phyloP scores from a whole-genome alignment of 2,113 vertebrate species.

The Garra rufa region DNA sequence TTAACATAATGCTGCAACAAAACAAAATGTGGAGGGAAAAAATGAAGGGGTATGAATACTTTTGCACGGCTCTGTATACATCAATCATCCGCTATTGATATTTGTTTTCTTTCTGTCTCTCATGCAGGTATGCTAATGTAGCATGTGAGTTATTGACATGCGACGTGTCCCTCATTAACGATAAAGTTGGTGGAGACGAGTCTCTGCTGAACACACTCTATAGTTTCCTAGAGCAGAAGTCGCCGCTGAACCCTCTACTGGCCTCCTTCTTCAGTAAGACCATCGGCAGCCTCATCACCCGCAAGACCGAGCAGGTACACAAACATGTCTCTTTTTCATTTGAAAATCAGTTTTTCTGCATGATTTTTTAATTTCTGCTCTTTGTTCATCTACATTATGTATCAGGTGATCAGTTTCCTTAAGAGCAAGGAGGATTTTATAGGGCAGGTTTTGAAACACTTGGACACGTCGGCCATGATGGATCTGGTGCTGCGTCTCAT shows the following conservation, averaged over 20 bases:
- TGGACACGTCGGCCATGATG: slow-evolving; percentile 96
- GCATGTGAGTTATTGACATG: slow-evolving; percentile 96
- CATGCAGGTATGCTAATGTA: slow-evolving; percentile 87
- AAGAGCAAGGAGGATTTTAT: slow-evolving; percentile 91
- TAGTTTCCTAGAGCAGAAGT: slow-evolving; percentile 87
- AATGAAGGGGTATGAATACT: too few relatives aligned
- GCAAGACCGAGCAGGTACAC: slow-evolving; percentile 92
- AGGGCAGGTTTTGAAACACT: slow-evolving; percentile 89
- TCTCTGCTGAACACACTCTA: slow-evolving; percentile 87
- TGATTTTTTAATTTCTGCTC: neutral
- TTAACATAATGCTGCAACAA: too few relatives aligned
- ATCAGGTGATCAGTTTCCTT: slow-evolving; percentile 88
- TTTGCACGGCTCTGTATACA: too few relatives aligned
- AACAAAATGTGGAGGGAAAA: too few relatives aligned
- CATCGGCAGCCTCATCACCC: slow-evolving; percentile 90
- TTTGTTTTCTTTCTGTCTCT: neutral
- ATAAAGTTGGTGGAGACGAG: slow-evolving; percentile 89
- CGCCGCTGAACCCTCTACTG: slow-evolving; percentile 91
- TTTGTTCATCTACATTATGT: neutral
- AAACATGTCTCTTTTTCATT: neutral
- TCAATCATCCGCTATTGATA: neutral
- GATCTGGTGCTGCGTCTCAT: slow-evolving; percentile 93
- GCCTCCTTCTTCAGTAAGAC: slow-evolving; percentile 99
- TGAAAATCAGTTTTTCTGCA: neutral
- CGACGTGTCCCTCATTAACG: slow-evolving; percentile 92